A percentile compares a stretch with the other conserved stretches of the same genome.
Evolutionary conservation across 2,113 vertebrate species (phyloP).

Genomic region (Periophthalmus modestus): DNA sequence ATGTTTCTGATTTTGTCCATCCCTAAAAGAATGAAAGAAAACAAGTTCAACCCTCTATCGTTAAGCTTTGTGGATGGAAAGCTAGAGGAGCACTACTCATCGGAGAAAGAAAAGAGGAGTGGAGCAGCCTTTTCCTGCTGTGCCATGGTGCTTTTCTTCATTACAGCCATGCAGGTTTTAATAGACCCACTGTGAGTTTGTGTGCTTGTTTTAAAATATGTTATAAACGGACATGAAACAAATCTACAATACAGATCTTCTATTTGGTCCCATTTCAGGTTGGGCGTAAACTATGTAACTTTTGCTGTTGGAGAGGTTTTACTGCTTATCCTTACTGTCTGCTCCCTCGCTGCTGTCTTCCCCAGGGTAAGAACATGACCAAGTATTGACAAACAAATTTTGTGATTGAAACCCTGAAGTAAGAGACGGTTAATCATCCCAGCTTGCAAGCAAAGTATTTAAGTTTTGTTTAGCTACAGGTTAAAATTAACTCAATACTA

Average conservation of each 20-base stretch:
- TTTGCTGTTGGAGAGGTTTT: conserved; percentile 85
- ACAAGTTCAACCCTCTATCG: conserved; percentile 81
- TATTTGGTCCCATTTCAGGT: conserved; percentile 68
- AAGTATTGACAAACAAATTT: not conserved
- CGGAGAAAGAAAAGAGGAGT: conserved; percentile 91
- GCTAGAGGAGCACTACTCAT: conserved; percentile 87
- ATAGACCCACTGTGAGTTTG: conserved; percentile 86
- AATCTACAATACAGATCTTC: not conserved
- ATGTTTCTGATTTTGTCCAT: not conserved
- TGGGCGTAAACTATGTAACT: conserved; percentile 90
- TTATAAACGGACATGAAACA: not conserved
- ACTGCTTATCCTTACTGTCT: conserved; percentile 86
- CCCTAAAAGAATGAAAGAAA: conserved; percentile 81
- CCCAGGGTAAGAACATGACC: conserved; percentile 81
- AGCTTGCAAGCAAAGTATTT: not conserved
- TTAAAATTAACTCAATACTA: not conserved
- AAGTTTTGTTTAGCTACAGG: not conserved
- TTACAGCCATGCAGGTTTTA: conserved; percentile 84
- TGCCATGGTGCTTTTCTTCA: conserved; percentile 86
- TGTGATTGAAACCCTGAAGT: not conserved
- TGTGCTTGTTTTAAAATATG: not conserved
- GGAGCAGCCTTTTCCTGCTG: conserved; percentile 91
- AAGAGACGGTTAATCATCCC: not conserved
- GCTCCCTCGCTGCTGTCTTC: conserved; percentile 90
- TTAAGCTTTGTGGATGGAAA: conserved; percentile 85